A percentile compares a stretch with the other conserved stretches of the same genome.
Conservation (phyloP, 2,797 vertebrate genomes). For the Labeo calbasu region DNA sequence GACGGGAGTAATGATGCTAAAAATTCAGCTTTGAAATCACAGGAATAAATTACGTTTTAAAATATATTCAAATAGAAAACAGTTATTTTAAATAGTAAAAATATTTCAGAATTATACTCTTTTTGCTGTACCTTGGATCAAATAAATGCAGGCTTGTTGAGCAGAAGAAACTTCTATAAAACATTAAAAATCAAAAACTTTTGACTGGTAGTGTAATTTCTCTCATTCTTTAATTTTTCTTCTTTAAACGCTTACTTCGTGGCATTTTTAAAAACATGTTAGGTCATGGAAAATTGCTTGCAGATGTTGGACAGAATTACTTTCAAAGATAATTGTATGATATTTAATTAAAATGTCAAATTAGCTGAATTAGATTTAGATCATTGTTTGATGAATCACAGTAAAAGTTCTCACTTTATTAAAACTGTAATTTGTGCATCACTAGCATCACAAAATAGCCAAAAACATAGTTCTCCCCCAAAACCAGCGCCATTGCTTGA, state of each 20-base stretch:
- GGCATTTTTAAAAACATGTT: slow-evolving; percentile 14
- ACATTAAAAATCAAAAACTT: no score
- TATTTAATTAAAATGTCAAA: not conserved
- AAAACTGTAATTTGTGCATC: not conserved
- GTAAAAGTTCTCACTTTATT: not conserved
- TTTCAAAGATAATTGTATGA: slow-evolving; percentile 11
- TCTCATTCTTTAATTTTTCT: not conserved
- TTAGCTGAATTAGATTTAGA: slow-evolving; percentile 2
- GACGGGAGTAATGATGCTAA: no score
- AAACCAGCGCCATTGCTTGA: not conserved
- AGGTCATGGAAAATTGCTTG: slow-evolving; percentile 20
- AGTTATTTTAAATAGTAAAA: no score
- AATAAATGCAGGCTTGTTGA: no score
- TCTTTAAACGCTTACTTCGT: slow-evolving; percentile 17
- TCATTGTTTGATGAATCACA: not conserved
- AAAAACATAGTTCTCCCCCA: not conserved
- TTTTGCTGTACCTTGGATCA: no score
- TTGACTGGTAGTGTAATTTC: not conserved
- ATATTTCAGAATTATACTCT: no score
- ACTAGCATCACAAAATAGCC: not conserved
- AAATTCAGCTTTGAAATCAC: no score
- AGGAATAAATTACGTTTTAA: no score
- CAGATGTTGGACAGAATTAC: slow-evolving; percentile 26
- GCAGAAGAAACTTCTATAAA: no score
- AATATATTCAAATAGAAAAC: no score